Base-by-base conservation (phyloP, 2,113 vertebrate genomes). In the Leptosomus discolor region DNA sequence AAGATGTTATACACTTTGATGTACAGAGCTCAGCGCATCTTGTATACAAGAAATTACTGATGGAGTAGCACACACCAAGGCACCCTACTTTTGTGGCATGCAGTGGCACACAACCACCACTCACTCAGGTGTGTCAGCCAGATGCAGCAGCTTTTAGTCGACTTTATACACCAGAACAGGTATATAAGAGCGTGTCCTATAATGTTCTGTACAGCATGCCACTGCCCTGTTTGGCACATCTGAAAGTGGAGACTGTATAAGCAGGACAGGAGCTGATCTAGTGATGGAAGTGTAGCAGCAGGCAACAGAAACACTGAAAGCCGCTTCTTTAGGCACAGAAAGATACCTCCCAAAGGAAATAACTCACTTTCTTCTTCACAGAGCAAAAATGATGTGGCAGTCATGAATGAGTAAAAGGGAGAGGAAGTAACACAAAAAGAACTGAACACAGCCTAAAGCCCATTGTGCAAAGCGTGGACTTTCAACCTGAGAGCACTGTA, bases 341-440 rank as follows among this genome's bases (percentile, higher is more conserved):
- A 68, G 68, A 71, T 22, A 75, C 6, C 14, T 85, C 73, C 74
- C 65, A 79, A 90, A 85, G 60, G 69, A 95, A 96, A 68, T 58
- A 96, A 87, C 36, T 94, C 56, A 32, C 70, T 90, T 21, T 65
- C 73, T 88, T 89, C 94, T 94, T 92, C 65, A 75, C 48, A 39
- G 37, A 88, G 48, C 45, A 93, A 82, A 95, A 96, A 60, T 23
- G 61, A 84, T 71, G 53, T 61, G 65, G 36, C 65, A 79, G 90
- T 68, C 70, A 78, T 41, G 56, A 74, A 90, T 68, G 71, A 92
- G 64, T 71, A 93, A 51, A 71, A 51, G 26, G n/a, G 36, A 84
- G 17, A 71, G 45, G n/a, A 90, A 95, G 74, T 60, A 94, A 92
- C 64, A 86, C 68, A 94, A 82, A 67, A 94, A 69, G 57, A 92